These are phyloP conservation scores for Urocitellus parryii DNA, from an alignment of 2,113 vertebrate genomes.

Conservation along the genomic window DNA sequence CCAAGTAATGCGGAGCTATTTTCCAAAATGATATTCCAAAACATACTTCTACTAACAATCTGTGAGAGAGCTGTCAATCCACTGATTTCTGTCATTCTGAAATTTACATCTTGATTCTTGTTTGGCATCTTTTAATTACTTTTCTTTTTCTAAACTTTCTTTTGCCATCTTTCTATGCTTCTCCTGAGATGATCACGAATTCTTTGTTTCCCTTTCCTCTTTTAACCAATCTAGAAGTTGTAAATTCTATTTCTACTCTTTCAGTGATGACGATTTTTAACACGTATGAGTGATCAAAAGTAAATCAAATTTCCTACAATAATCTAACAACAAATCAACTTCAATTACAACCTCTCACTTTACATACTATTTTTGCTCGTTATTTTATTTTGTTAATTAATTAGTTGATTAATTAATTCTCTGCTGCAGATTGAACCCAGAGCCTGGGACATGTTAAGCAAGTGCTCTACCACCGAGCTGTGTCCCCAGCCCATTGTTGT, in stretches of 20 bases:
- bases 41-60: not conserved
- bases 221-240: slow-evolving; percentile 12
- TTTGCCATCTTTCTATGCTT: slow-evolving; percentile 27
- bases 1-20: not conserved
- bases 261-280: not conserved
- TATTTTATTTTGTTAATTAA: not conserved
- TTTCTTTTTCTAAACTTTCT: not conserved
- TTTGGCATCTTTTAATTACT: slow-evolving; percentile 24
- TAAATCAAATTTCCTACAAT: not conserved
- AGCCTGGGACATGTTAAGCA: not conserved
- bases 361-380: not conserved
- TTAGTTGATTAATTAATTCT: not conserved
- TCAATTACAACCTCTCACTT: not conserved
- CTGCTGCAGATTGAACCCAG: not conserved
- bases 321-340: not conserved
- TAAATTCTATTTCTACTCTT: slow-evolving; percentile 24
- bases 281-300: not conserved
- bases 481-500: not conserved
- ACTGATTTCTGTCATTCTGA: not conserved
- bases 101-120: not conserved
- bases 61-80: not conserved
- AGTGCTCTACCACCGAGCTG: not conserved
- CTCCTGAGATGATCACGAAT: slow-evolving; percentile 4
- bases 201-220: not conserved
- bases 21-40: not conserved